A percentile compares a stretch with the other conserved stretches of the same genome.
Evolutionary conservation across 2,888 invertebrate species (phyloP).

Genomic region (Ophion ventricosus): DNA sequence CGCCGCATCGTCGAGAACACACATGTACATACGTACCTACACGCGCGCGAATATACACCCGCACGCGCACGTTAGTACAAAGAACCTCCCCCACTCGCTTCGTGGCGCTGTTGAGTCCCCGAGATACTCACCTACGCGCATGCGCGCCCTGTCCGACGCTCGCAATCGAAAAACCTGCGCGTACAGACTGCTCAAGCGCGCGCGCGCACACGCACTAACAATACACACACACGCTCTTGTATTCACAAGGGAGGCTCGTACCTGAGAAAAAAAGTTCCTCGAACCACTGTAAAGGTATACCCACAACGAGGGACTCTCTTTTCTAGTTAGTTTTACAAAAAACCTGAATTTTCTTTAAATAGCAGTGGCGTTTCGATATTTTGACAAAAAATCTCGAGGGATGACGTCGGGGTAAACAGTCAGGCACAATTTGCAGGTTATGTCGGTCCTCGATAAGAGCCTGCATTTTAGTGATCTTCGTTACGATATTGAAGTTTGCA

Average conservation of each 20-base stretch:
- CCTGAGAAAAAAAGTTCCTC: conserved; percentile 25
- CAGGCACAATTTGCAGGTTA: conserved; percentile 4
- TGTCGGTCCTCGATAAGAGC: neutral
- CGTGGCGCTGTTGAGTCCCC: conserved; percentile 30
- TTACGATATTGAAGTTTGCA: neutral
- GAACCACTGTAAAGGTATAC: neutral
- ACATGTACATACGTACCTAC: neutral
- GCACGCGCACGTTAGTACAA: neutral
- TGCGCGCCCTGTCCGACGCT: conserved; percentile 50
- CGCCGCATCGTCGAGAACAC: conserved; percentile 13
- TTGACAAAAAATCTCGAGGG: neutral
- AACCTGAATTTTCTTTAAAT: neutral
- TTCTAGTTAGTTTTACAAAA: too few relatives aligned
- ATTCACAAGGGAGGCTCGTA: conserved; percentile 11
- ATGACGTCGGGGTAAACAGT: neutral
- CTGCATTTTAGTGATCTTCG: neutral
- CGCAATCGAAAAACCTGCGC: neutral
- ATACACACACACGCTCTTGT: neutral
- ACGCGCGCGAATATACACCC: neutral
- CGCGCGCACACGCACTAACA: conserved; percentile 13
- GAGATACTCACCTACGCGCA: conserved; percentile 58
- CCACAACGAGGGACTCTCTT: neutral
- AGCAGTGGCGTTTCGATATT: too few relatives aligned
- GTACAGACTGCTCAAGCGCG: conserved; percentile 3
- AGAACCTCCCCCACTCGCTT: conserved; percentile 23